phyloP scores from a whole-genome alignment of 2,888 invertebrate genomes.

The Autographa gamma region DNA sequence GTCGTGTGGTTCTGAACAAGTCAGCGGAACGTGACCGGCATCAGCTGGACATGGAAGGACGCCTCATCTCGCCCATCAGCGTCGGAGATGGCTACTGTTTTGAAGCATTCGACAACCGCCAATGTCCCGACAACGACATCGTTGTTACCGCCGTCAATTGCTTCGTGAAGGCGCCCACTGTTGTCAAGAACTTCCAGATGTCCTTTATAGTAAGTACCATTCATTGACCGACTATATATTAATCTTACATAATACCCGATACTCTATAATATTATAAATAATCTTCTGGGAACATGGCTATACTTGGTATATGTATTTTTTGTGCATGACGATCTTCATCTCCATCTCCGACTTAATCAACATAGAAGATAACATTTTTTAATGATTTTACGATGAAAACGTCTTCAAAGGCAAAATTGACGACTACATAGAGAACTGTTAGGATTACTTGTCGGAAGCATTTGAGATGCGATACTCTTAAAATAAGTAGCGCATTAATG shows the following conservation, averaged over 20 bases:
- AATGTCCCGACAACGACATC: conserved; percentile 68
- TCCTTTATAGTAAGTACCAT: conserved; percentile 79
- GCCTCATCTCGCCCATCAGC: conserved; percentile 62
- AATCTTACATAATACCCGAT: too few species aligned
- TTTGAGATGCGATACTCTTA: conserved; percentile 20
- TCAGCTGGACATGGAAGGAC: conserved; percentile 68
- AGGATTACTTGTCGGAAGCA: conserved; percentile 39
- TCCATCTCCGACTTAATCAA: neutral
- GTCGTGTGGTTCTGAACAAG: conserved; percentile 73
- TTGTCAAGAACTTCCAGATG: conserved; percentile 72
- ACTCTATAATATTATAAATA: too few species aligned
- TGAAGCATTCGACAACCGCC: conserved; percentile 78
- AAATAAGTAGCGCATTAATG: conserved; percentile 4
- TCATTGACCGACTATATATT: conserved; percentile 2
- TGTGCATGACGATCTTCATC: too few species aligned
- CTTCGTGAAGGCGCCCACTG: conserved; percentile 65
- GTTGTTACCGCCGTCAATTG: conserved; percentile 75
- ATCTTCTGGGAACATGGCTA: too few species aligned
- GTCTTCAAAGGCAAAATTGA: conserved; percentile 34
- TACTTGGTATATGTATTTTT: too few species aligned
- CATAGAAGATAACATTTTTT: neutral
- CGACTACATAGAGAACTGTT: conserved; percentile 29
- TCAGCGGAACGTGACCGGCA: conserved; percentile 68
- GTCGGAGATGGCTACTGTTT: conserved; percentile 77
- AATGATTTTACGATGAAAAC: conserved; percentile 8